Base-by-base conservation (phyloP, 2,888 invertebrate genomes). In the Melanophora roralis region DNA sequence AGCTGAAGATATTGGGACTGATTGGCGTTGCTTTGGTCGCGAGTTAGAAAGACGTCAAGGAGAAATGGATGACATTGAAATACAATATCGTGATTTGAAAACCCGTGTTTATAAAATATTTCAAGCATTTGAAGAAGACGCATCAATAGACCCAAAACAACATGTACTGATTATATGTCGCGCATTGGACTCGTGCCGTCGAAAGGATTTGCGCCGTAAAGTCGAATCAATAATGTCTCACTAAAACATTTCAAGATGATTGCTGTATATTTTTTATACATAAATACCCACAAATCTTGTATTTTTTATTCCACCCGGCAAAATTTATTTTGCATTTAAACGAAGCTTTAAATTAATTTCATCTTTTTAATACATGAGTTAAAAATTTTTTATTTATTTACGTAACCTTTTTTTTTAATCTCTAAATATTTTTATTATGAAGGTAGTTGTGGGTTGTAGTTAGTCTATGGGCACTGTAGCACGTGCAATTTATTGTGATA, bases 11-110 rank as follows among this genome's bases (percentile, higher is more conserved):
- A 84, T 90, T 71, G 90, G 90, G 0, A 85, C 84, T 2, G 85
- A 84, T 43, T 89, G 90, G 89, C 86, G 89, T 5, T 78, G 82
- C 6, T 82, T 89, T 6, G 90, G 89, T 0, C 85, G 89, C 0
- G 85, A 85, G 23, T 57, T 90, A 7, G 73, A 81, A n/a, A 82
- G 89, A 6, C 79, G 82, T 4, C 87, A 89, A 45, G 89, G 89
- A 2, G 77, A 80, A 0, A 85, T 89, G 85, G 89, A 89, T 53
- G 83, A 81, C 2, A 84, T 89, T 0, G 89, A 89, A 68, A 19
- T 74, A 0, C 84, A 85, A 2, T 85, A 83, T 82, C 82, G 84
- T 0, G 87, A 88, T 6, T 77, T 88, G 0, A 85, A 85, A 14
- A 85, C 88, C 0, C 86, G 85, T 21, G 85, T 89, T 0, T 82